Evolutionary conservation across 2,888 invertebrate genomes (phyloP), one percentile per base, ranked within the genome.

Genomic region (Tanytarsus gracilentus): DNA sequence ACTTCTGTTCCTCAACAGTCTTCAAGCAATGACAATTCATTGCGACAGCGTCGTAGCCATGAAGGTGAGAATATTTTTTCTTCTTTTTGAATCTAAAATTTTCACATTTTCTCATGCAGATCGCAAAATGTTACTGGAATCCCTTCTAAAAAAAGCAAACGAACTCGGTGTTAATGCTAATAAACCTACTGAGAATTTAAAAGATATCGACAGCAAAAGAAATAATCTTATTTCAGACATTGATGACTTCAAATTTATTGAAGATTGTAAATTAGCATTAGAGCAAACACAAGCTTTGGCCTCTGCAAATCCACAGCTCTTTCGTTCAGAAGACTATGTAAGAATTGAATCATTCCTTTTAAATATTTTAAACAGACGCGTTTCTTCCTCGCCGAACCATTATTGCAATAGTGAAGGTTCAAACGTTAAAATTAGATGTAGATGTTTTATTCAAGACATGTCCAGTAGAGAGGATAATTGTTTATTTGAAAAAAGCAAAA

Each of bases 241-340:
- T 16, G 73, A 72, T 58, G 72, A 71, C 25, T 74, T 74, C 6
- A 60, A 60, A 25, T 18, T 36, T 14, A 62, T 74, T 48, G 67
- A 69, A 36, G 74, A 74, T 65, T 72, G 71, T 62, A 68, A 69
- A 63, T 69, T 69, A 62, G 68, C 71, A 27, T 65, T 74, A 21
- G 74, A 74, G 61, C 71, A 74, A 59, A 74, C 74, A 30, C 69
- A 71, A 29, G 69, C 73, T 6, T 65, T 74, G 9, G 72, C 72
- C 61, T 25, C 25, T 23, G 60, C 50, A 16, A 44, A 58, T 48
- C 11, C 50, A 9, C 74, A 74, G 67, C 67, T 74, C 62, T 67
- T 74, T 36, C 67, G 72, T 56, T 73, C 74, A 9, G 74, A 74
- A 66, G 74, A 74, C 67, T 74, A 74, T 68, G 74, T 74, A 69